Base-by-base conservation (phyloP, 2,797 vertebrate genomes). In the Chaetophractus vellerosus region DNA sequence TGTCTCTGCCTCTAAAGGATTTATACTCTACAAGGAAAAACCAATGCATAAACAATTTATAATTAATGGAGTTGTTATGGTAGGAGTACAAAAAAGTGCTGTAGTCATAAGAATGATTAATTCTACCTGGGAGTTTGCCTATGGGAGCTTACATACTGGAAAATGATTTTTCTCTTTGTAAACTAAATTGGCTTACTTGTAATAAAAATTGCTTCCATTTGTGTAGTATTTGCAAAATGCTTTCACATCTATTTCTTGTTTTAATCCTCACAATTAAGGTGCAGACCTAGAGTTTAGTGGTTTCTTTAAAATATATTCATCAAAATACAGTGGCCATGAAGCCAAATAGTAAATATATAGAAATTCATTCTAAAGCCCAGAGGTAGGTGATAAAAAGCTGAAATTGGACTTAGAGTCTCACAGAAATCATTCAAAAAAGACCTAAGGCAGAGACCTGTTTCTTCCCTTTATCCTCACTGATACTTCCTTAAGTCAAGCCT, bases 141-240 rank as follows among this genome's bases (percentile, higher is more conserved):
- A 93, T 18, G 41, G 75, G 50, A 86, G 63, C 61, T 52, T 81
- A 92, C 23, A n/a, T 64, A 55, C 74, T 87, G 45, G 74, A 90
- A 95, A 96, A 80, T 95, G 82, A 94, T 92, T 94, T 95, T 97
- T 96, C 88, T 96, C 78, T 90, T 91, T 94, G 84, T 91, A 94
- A 96, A 92, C 78, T 83, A 93, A 92, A 96, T 95, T 92, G 80
- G 94, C 95, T 94, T 96, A 59, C 85, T 64, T 50, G 82, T 92
- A 95, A 90, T 95, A 95, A 96, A 96, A 97, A 96, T 92, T 95
- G 81, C 84, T 97, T 95, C 76, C 78, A 91, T 93, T 96, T 88
- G 81, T 95, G 16, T 72, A 74, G 74, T 63, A 85, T 69, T 86
- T 93, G 74, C 86, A 90, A 95, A 90, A 23, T 91, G 63, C 76